These are phyloP conservation scores for Azemiops feae DNA, from an alignment of 2,113 vertebrate species.

Conservation along the genomic window DNA sequence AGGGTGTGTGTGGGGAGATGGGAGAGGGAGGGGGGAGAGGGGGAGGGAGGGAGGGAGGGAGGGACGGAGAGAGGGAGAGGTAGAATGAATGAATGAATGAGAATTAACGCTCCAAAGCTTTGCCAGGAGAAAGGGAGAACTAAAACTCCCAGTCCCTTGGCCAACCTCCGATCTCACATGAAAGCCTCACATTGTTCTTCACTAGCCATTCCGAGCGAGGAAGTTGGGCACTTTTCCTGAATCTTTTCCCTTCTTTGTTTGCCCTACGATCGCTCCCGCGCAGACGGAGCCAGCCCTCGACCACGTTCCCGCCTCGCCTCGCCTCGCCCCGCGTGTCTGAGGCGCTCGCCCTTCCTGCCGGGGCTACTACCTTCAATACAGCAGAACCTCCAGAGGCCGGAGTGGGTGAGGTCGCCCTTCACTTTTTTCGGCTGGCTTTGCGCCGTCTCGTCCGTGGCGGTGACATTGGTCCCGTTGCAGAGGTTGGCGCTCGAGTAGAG, in stretches of 20 bases:
- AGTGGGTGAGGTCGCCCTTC: conserved; percentile 87
- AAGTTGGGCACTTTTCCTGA: conserved; percentile 32
- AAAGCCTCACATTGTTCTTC: conserved; percentile 5
- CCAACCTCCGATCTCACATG: neutral
- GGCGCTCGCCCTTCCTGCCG: conserved; percentile 18
- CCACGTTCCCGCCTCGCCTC: conserved; percentile 11
- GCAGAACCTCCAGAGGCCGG: conserved; percentile 93
- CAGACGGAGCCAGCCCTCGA: neutral
- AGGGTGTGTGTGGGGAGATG: neutral
- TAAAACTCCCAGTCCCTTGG: neutral
- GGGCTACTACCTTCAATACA: conserved; percentile 88
- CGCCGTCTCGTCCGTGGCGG: conserved; percentile 74
- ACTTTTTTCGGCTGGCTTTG: conserved; percentile 74
- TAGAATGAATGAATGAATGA: neutral
- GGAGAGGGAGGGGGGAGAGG: too few species aligned
- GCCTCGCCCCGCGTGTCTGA: conserved; percentile 17
- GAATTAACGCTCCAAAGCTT: conserved; percentile 34
- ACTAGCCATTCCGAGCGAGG: conserved; percentile 4
- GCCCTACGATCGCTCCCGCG: neutral
- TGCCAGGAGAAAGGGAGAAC: neutral
- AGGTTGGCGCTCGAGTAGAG: conserved; percentile 91
- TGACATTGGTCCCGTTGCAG: conserved; percentile 89
- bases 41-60: neutral
- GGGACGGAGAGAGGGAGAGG: neutral
- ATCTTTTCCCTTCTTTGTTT: conserved; percentile 29